A percentile compares a stretch with the other conserved stretches of the same genome.
These are phyloP conservation scores for Candoia aspera DNA, from an alignment of 2,113 vertebrate species.

Conservation along the genomic window DNA sequence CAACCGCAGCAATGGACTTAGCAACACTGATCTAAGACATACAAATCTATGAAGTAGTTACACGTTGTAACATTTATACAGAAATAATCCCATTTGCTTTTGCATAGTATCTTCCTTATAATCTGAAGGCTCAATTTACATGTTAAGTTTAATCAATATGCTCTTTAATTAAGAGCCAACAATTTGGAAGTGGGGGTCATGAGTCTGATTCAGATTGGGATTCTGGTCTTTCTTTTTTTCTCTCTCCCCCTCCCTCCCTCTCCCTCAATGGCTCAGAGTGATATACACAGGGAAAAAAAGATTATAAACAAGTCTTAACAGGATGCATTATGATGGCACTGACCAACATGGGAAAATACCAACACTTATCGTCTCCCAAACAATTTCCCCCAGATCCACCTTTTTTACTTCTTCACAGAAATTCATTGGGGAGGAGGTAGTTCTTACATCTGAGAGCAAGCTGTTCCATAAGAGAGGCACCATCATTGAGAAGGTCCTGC, in stretches of 20 bases:
- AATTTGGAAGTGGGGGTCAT: neutral
- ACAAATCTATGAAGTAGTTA: neutral
- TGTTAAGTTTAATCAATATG: neutral
- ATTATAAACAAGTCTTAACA: neutral
- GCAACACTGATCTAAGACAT: neutral
- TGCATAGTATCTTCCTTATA: neutral
- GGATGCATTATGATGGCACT: neutral
- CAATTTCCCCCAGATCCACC: neutral
- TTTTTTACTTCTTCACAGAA: neutral
- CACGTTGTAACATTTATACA: neutral
- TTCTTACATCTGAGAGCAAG: neutral
- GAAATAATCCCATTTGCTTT: neutral
- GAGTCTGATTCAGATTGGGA: neutral
- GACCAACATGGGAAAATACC: neutral
- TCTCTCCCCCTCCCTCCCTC: too few species aligned
- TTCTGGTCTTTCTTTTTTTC: neutral
- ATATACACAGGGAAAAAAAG: neutral
- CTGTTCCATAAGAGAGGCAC: too few species aligned
- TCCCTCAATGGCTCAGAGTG: neutral
- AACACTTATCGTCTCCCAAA: neutral
- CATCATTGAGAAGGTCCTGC: too few species aligned
- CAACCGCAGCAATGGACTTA: neutral
- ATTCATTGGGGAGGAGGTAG: neutral
- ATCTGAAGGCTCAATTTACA: neutral
- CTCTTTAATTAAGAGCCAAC: neutral